phyloP scores from a whole-genome alignment of 2,113 vertebrate species.

The Scytalopus superciliaris region DNA sequence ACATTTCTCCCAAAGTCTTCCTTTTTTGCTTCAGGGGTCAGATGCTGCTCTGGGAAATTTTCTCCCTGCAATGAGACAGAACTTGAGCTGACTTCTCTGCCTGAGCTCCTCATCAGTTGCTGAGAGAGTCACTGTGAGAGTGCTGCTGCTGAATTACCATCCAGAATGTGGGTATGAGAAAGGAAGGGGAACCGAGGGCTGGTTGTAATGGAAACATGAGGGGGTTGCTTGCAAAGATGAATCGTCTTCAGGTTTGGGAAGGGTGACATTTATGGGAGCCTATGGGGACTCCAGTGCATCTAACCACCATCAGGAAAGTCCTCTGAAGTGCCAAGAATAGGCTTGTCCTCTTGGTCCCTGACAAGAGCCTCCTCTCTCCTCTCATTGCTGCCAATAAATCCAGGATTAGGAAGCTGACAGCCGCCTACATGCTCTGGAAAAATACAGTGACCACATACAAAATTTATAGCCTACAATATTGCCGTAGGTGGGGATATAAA shows the following conservation, averaged over 20 bases:
- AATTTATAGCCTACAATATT: constrained; percentile 17
- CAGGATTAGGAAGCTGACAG: constrained; percentile 27
- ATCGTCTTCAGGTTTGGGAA: background rate
- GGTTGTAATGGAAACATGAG: background rate
- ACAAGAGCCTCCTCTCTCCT: background rate
- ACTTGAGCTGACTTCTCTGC: background rate
- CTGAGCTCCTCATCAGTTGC: background rate
- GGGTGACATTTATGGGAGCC: background rate
- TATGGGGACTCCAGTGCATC: background rate
- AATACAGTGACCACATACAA: constrained; percentile 31
- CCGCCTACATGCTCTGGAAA: constrained; percentile 6
- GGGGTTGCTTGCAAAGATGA: background rate
- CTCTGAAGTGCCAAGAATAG: background rate
- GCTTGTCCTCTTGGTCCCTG: background rate
- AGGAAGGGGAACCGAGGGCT: background rate
- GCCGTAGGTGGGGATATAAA: constrained; percentile 25
- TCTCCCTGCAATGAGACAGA: background rate
- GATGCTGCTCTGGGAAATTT: background rate
- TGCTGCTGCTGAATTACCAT: background rate
- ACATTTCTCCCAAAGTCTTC: background rate
- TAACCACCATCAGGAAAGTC: background rate
- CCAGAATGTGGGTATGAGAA: background rate
- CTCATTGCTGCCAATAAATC: constrained; percentile 30
- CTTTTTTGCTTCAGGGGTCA: background rate
- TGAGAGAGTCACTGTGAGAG: background rate